These are phyloP conservation scores for Lathronympha strigana DNA, from an alignment of 2,888 invertebrate species.

Conservation along the genomic window DNA sequence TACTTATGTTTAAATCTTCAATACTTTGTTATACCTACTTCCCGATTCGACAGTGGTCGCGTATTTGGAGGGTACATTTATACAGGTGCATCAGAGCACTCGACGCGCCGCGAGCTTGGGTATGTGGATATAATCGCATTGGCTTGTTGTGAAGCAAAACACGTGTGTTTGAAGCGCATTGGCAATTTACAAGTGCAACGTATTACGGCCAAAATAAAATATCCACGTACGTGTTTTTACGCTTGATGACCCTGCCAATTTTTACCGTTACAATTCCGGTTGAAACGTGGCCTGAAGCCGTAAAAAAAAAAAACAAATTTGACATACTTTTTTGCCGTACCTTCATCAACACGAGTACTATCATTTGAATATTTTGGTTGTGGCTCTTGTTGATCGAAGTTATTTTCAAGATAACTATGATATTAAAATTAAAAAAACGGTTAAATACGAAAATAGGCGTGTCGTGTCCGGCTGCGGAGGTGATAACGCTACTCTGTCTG, in stretches of 20 bases:
- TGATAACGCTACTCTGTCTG: no score
- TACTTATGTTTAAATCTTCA: no score
- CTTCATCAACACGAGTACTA: no score
- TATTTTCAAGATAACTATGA: no score
- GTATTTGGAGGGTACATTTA: background rate
- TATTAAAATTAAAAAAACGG: no score
- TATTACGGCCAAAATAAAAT: constrained; percentile 32
- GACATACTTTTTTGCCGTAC: background rate
- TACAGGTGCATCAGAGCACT: background rate
- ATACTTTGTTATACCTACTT: no score
- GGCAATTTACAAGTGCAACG: constrained; percentile 37
- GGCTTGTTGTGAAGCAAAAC: constrained; percentile 17
- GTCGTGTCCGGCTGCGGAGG: no score
- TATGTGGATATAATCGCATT: background rate
- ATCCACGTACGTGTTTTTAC: constrained; percentile 21
- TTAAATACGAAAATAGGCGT: no score
- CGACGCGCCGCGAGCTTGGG: background rate
- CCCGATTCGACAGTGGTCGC: no score
- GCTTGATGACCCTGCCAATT: constrained; percentile 10
- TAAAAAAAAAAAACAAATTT: no score
- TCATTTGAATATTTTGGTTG: no score
- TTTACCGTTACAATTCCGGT: constrained; percentile 3
- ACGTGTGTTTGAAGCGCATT: constrained; percentile 38
- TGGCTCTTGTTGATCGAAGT: no score
- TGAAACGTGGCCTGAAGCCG: background rate